These are phyloP conservation scores for Oligia fasciuncula DNA, from an alignment of 2,888 invertebrate species.

Conservation along the genomic window DNA sequence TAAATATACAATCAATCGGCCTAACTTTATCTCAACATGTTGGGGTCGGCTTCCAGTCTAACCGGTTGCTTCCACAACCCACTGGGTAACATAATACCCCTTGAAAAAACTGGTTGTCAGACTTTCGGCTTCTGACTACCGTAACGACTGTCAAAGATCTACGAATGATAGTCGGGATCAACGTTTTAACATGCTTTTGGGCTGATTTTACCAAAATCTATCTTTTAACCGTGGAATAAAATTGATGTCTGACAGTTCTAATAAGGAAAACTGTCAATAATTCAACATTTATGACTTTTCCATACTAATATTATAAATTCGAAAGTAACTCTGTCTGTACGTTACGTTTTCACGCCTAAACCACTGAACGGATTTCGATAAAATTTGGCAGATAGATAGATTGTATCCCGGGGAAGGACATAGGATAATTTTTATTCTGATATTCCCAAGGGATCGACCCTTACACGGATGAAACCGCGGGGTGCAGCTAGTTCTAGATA, in stretches of 20 bases:
- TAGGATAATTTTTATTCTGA: too few relatives aligned
- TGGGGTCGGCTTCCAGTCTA: neutral
- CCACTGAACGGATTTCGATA: too few relatives aligned
- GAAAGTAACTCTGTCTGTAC: too few relatives aligned
- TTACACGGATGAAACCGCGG: too few relatives aligned
- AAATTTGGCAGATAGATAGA: too few relatives aligned
- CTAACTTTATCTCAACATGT: neutral
- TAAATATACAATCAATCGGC: neutral
- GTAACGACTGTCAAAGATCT: neutral
- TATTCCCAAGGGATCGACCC: too few relatives aligned
- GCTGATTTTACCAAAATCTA: neutral
- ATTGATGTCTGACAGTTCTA: neutral
- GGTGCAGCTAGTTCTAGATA: too few relatives aligned
- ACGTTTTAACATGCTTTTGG: neutral
- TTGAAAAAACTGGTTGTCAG: neutral
- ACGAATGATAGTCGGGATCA: neutral
- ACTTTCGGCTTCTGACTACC: neutral
- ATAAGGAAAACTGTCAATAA: neutral
- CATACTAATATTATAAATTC: too few relatives aligned
- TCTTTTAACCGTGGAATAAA: neutral
- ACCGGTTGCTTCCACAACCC: neutral
- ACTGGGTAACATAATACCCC: neutral
- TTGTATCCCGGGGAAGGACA: too few relatives aligned
- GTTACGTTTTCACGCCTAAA: too few relatives aligned
- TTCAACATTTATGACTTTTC: neutral